Percentiles rank a stretch among this genome's conserved stretches.
These are phyloP conservation scores for Acanthosepion esculentum DNA, from an alignment of 2,888 invertebrate genomes.

Conservation along the genomic window DNA sequence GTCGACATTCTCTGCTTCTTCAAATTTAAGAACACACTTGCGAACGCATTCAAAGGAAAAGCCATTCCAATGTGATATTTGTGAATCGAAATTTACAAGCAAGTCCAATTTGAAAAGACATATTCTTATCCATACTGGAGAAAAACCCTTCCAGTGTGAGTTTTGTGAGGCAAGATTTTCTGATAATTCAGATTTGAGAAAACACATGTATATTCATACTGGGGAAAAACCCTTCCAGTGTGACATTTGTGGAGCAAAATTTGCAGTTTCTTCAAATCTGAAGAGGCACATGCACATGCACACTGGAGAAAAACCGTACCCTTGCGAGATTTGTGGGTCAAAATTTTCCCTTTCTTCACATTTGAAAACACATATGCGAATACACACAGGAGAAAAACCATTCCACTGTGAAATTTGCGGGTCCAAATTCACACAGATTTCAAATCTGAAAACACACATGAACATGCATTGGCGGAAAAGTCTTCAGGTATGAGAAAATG, in stretches of 20 bases:
- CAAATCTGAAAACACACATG: conserved; percentile 6
- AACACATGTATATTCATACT: neutral
- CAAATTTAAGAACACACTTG: neutral
- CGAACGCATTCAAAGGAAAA: neutral
- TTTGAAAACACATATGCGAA: conserved; percentile 12
- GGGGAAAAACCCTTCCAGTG: neutral
- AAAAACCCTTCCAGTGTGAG: neutral
- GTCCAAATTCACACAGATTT: neutral
- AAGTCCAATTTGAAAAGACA: neutral
- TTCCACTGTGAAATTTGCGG: neutral
- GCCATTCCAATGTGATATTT: conserved; percentile 23
- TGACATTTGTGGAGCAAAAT: neutral
- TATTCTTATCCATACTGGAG: neutral
- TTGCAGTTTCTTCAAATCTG: neutral
- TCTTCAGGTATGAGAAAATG: neutral
- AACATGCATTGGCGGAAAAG: neutral
- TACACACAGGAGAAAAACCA: neutral
- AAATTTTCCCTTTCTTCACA: neutral
- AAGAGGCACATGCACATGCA: neutral
- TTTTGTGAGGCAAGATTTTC: neutral
- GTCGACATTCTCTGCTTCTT: neutral
- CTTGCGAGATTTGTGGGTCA: neutral
- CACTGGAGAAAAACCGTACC: neutral
- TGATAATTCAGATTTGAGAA: neutral
- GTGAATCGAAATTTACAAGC: neutral